Base-by-base conservation (phyloP, 2,797 vertebrate genomes). In the Furcifer pardalis region DNA sequence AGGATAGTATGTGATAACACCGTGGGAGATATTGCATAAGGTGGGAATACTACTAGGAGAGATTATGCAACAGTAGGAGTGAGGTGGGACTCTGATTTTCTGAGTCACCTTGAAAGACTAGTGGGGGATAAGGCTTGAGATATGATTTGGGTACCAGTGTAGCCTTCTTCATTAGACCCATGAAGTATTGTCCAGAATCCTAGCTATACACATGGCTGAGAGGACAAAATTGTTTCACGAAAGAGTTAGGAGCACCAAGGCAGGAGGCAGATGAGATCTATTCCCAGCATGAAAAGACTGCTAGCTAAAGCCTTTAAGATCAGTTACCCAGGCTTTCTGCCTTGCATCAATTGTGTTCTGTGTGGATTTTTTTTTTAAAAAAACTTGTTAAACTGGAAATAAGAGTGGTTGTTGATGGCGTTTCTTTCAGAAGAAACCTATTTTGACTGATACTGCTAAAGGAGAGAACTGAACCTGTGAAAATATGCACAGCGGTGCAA, bases 221-320 rank as follows among this genome's bases (percentile, higher is more conserved):
- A 15, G 10, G 6, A 27, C 42, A 46, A 30, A 40, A 46, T 30
- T 17, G 56, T 1, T 77, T 77, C 25, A 4, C 6, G 25, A 83
- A 30, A 89, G 89, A 88, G 84, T 49, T 93, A 66, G 87, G 86
- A 92, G 81, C 89, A 89, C n/a, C 91, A 91, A 89, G 92, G 90
- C 49, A 92, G 79, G 89, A 90, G 92, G 91, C 93, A 94, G 93
- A 94, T 93, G 93, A 94, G 91, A 93, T 92, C 92, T 91, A 84
- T 93, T 93, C 91, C 91, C 94, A 86, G 86, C 79, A 81, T 87
- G 93, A 92, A 93, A 93, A 94, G 93, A 94, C 91, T 84, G 87
- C 81, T 87, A 91, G 91, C 88, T 92, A 88, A 96, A 95, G 93
- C 5, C 92, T 91, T 92, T 94, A 94, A 94, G 91, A 94, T 94